Evolutionary conservation across 2,797 vertebrate species (phyloP).

Genomic region (Phoebastria nigripes): DNA sequence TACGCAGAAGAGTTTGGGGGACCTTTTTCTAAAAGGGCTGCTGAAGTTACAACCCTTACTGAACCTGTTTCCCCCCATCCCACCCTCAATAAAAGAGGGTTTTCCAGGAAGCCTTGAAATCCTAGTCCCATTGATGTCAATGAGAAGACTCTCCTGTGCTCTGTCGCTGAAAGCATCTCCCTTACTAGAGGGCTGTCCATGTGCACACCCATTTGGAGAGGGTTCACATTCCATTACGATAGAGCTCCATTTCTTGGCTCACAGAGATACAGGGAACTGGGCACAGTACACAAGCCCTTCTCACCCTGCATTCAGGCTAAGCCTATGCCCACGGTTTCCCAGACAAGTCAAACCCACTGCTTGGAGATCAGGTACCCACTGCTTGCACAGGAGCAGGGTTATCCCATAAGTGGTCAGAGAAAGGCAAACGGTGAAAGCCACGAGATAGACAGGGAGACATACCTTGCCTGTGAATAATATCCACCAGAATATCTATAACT

Average conservation of each 20-base stretch:
- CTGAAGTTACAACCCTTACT: background rate
- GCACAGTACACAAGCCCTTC: background rate
- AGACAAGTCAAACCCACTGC: background rate
- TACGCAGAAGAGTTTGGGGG: background rate
- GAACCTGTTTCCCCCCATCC: too few species aligned
- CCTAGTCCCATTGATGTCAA: background rate
- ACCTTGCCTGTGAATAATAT: constrained; percentile 85
- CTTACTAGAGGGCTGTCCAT: background rate
- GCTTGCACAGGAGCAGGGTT: background rate
- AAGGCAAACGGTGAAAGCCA: background rate
- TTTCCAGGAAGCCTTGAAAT: background rate
- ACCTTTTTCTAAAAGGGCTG: background rate
- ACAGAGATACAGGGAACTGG: background rate
- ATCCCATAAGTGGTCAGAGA: background rate
- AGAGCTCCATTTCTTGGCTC: background rate
- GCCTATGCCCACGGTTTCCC: background rate
- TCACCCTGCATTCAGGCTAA: background rate
- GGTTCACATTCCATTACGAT: accelerated
- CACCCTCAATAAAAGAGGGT: background rate
- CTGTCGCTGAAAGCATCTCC: background rate
- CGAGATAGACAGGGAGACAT: background rate
- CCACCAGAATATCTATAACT: constrained; percentile 86
- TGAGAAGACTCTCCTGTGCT: accelerated
- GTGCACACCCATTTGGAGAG: accelerated
- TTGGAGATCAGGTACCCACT: background rate